phyloP scores from a whole-genome alignment of 2,113 vertebrate species.

The Sorex araneus region DNA sequence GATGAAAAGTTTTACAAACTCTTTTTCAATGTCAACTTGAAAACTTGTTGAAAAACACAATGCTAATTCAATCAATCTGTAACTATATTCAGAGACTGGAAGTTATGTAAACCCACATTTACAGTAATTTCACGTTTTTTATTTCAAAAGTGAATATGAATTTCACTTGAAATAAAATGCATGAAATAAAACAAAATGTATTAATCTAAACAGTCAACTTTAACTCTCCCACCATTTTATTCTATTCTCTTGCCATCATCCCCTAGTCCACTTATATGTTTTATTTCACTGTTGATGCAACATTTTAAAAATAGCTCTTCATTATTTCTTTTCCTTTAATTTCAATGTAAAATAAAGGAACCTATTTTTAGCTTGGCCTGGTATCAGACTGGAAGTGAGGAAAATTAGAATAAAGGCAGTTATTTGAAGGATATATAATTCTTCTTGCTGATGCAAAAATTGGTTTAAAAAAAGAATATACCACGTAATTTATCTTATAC shows the following conservation, averaged over 20 bases:
- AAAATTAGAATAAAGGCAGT: not conserved
- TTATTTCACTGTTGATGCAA: no score
- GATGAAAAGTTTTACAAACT: not conserved
- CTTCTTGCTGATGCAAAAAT: not conserved
- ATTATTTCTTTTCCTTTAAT: not conserved
- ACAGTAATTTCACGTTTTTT: not conserved
- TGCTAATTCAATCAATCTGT: not conserved
- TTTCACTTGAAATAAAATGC: not conserved
- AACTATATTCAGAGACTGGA: not conserved
- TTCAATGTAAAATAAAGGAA: not conserved
- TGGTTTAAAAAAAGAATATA: not conserved
- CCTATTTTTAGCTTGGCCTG: accelerated
- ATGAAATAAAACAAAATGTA: no score
- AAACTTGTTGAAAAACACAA: not conserved
- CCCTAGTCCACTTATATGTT: not conserved
- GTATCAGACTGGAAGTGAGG: not conserved
- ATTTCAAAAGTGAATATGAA: not conserved
- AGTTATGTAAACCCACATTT: not conserved
- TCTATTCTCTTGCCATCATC: not conserved
- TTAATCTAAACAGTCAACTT: not conserved
- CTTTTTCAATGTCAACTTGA: not conserved
- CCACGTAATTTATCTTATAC: not conserved
- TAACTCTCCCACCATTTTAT: not conserved
- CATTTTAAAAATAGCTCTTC: no score
- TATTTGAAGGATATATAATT: not conserved